Percentiles rank a stretch among this genome's conserved stretches.
Evolutionary conservation across 1,140 invertebrate genomes (phyloP).

Genomic region (Frieseomelitta varia): DNA sequence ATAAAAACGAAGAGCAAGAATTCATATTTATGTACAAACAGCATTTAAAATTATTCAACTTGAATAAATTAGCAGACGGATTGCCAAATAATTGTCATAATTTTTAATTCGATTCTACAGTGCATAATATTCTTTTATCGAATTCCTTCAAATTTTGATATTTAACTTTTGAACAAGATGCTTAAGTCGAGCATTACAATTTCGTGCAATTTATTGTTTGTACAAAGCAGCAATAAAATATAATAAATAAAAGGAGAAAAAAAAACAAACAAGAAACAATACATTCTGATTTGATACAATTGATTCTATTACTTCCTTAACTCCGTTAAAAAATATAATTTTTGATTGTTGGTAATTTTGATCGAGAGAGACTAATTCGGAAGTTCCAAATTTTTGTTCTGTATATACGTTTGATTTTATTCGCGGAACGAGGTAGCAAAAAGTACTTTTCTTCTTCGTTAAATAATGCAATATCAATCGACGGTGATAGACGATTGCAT

Average conservation of each 20-base stretch:
- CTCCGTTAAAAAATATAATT: not conserved
- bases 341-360: slow-evolving; percentile 14
- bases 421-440: not conserved
- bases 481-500: not conserved
- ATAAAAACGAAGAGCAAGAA: not conserved
- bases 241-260: too few species aligned
- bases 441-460: not conserved
- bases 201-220: slow-evolving; percentile 35
- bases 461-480: not conserved
- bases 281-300: not conserved
- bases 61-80: not conserved
- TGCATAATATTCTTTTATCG: not conserved
- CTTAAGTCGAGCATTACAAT: not conserved
- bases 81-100: not conserved
- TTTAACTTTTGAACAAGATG: not conserved
- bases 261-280: too few species aligned
- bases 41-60: not conserved
- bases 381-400: not conserved
- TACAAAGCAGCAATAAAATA: slow-evolving; percentile 10
- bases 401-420: not conserved
- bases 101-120: not conserved
- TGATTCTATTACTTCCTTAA: not conserved
- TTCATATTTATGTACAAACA: not conserved
- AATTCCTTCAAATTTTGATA: not conserved
- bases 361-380: not conserved